phyloP scores from a whole-genome alignment of 2,888 invertebrate species.

The Thera obeliscata region DNA sequence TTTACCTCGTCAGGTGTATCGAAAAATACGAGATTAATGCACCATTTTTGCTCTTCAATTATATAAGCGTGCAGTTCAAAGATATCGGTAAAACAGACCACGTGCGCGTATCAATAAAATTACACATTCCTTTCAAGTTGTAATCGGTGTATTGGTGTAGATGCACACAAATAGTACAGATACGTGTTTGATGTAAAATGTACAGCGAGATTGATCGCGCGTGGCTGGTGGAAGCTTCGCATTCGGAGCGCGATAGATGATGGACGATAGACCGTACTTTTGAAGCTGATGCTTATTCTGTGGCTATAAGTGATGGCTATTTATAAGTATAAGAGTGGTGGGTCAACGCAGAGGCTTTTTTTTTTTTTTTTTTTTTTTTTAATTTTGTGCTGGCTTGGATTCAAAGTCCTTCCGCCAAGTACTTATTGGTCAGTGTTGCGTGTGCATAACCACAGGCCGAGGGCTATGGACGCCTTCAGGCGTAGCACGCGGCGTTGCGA shows the following conservation, averaged over 20 bases:
- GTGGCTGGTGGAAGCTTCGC: slow-evolving; percentile 25
- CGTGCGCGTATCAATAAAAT: slow-evolving; percentile 44
- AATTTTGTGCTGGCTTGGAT: too few relatives aligned
- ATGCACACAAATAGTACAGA: slow-evolving; percentile 40
- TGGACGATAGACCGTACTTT: slow-evolving; percentile 31
- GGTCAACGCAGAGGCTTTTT: too few relatives aligned
- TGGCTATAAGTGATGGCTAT: slow-evolving; percentile 53
- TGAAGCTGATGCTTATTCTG: slow-evolving; percentile 21
- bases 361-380: too few relatives aligned
- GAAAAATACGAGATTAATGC: slow-evolving; percentile 10
- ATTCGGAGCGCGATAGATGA: slow-evolving; percentile 28
- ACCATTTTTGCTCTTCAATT: slow-evolving; percentile 8
- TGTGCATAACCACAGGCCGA: slow-evolving; percentile 57
- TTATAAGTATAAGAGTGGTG: slow-evolving; percentile 66
- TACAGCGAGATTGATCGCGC: slow-evolving; percentile 35
- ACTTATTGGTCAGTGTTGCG: slow-evolving; percentile 75
- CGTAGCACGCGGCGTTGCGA: slow-evolving; percentile 58
- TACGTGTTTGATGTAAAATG: slow-evolving; percentile 41
- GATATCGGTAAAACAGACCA: slow-evolving; percentile 34
- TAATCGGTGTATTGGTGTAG: slow-evolving; percentile 41
- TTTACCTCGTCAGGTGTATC: neutral
- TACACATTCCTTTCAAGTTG: slow-evolving; percentile 46
- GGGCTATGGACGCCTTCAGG: slow-evolving; percentile 53
- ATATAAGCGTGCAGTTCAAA: slow-evolving; percentile 23
- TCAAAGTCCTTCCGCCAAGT: too few relatives aligned